Evolutionary conservation across 1,140 invertebrate genomes (phyloP).

Genomic region (Lasioglossum baleicum): DNA sequence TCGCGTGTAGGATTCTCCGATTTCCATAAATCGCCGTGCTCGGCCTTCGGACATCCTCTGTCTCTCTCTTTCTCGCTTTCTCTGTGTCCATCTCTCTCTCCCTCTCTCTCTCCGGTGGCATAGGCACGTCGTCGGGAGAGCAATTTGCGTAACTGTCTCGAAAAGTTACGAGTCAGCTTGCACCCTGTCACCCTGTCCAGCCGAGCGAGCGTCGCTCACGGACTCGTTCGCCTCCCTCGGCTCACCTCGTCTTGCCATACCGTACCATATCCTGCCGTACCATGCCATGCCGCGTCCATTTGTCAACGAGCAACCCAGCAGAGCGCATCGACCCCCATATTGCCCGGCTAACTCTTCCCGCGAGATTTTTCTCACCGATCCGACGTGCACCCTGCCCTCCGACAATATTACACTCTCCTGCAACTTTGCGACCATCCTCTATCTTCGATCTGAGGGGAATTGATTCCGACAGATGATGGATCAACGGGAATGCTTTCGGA

Average conservation of each 20-base stretch:
- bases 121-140: slow-evolving; percentile 23
- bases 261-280: too few relatives aligned
- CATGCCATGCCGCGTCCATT: slow-evolving; percentile 15
- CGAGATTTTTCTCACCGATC: not conserved
- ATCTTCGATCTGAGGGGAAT: not conserved
- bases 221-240: not conserved
- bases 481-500: not conserved
- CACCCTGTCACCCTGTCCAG: slow-evolving; percentile 31
- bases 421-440: not conserved
- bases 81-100: too few relatives aligned
- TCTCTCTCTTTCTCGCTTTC: too few relatives aligned
- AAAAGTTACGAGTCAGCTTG: slow-evolving; percentile 44
- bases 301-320: slow-evolving; percentile 4
- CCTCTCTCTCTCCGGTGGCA: not conserved
- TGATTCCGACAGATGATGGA: not conserved
- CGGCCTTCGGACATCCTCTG: slow-evolving; percentile 29
- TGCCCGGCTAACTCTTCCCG: not conserved
- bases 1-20: slow-evolving; percentile 44
- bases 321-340: not conserved
- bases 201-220: not conserved
- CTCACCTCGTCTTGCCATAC: not conserved
- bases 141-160: slow-evolving; percentile 36
- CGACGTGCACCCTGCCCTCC: not conserved
- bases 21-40: slow-evolving; percentile 62
- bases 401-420: not conserved